These are phyloP conservation scores for Hydraecia micacea DNA, from an alignment of 2,888 invertebrate species.

Conservation along the genomic window DNA sequence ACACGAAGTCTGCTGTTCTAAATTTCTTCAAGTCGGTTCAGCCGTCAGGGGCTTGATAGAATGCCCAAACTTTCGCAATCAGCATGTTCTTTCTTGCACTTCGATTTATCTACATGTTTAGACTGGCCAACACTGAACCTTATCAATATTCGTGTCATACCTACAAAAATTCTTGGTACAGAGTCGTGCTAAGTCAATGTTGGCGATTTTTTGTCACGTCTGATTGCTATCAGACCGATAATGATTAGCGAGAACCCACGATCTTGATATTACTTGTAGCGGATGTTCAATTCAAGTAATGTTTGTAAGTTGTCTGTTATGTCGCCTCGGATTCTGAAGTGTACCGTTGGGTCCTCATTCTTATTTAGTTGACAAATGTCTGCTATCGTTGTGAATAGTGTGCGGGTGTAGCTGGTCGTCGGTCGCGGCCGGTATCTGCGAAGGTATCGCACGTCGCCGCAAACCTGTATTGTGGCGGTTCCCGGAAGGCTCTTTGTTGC, in stretches of 20 bases:
- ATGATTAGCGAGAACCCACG: slow-evolving; percentile 66
- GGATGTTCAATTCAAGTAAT: slow-evolving; percentile 38
- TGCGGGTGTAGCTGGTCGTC: slow-evolving; percentile 80
- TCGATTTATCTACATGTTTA: slow-evolving; percentile 51
- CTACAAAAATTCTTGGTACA: slow-evolving; percentile 67
- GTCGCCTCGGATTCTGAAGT: slow-evolving; percentile 28
- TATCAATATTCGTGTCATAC: slow-evolving; percentile 77
- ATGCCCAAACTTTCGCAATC: slow-evolving; percentile 18
- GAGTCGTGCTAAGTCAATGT: slow-evolving; percentile 69
- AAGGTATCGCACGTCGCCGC: slow-evolving; percentile 89
- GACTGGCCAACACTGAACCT: slow-evolving; percentile 62
- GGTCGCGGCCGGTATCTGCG: slow-evolving; percentile 86
- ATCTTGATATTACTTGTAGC: slow-evolving; percentile 58
- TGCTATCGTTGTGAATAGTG: slow-evolving; percentile 67
- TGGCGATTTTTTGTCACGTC: slow-evolving; percentile 74
- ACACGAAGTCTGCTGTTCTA: not conserved
- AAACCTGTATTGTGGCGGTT: slow-evolving; percentile 90
- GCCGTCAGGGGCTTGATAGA: slow-evolving; percentile 8
- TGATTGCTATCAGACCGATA: slow-evolving; percentile 72
- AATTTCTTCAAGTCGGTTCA: not conserved
- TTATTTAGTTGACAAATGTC: slow-evolving; percentile 82
- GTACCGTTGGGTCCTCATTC: slow-evolving; percentile 79
- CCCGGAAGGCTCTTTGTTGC: slow-evolving; percentile 89
- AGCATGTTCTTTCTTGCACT: slow-evolving; percentile 27
- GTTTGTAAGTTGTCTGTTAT: slow-evolving; percentile 37